phyloP scores from a whole-genome alignment of 2,797 vertebrate genomes.

The Myripristis murdjan region DNA sequence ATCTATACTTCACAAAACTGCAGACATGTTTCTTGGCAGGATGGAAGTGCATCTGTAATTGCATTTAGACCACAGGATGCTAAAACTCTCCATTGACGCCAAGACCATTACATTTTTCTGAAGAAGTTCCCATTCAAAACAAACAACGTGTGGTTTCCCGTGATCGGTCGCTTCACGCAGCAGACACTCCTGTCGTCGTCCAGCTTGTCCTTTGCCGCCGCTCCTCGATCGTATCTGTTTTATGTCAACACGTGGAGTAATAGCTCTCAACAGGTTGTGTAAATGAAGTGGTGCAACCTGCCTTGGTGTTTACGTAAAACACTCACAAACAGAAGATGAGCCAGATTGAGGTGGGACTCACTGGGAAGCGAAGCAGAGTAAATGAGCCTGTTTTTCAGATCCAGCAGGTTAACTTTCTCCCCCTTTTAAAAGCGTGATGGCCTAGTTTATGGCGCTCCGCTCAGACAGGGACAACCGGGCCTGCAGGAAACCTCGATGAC shows the following conservation, averaged over 20 bases:
- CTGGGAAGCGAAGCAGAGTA: background rate
- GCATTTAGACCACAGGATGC: too few relatives aligned
- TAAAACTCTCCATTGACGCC: too few relatives aligned
- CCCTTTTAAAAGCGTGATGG: background rate
- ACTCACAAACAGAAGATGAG: conserved; percentile 9
- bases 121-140: too few relatives aligned
- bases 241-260: conserved; percentile 42
- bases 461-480: background rate
- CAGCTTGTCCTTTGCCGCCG: background rate
- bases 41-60: background rate
- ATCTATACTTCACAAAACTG: too few relatives aligned
- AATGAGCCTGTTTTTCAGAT: background rate
- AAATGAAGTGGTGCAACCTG: conserved; percentile 26
- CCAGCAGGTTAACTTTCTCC: background rate
- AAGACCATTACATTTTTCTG: too few relatives aligned
- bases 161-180: too few relatives aligned
- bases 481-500: background rate
- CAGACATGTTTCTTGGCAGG: background rate
- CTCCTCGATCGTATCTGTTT: conserved; percentile 32
- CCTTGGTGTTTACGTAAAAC: conserved; percentile 39
- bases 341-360: conserved; percentile 2
- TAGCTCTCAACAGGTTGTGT: conserved; percentile 54
- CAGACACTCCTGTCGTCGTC: too few relatives aligned
- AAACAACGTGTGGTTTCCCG: too few relatives aligned
- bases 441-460: too few relatives aligned